These are phyloP conservation scores for Acanthis flammea DNA, from an alignment of 2,797 vertebrate species.

Conservation along the genomic window DNA sequence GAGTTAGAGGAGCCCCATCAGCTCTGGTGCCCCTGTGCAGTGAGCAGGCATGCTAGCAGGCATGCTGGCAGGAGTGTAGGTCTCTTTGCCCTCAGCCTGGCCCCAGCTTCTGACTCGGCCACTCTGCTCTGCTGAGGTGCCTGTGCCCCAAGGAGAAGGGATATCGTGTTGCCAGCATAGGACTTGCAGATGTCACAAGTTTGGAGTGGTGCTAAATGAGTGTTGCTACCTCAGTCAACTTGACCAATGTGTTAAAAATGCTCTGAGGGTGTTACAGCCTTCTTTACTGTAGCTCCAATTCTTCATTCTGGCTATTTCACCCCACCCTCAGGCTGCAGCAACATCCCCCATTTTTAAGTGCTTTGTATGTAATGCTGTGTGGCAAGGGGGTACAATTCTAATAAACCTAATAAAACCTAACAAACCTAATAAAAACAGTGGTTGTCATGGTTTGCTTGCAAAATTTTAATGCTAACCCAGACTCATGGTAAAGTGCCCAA, in stretches of 20 bases:
- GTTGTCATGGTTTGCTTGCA: conserved; percentile 21
- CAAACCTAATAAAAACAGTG: neutral
- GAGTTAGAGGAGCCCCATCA: neutral
- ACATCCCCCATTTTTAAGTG: neutral
- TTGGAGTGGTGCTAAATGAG: neutral
- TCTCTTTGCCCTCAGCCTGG: neutral
- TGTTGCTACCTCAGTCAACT: neutral
- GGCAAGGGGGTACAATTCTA: neutral
- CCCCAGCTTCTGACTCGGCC: neutral
- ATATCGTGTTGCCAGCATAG: accelerated
- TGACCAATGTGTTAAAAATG: neutral
- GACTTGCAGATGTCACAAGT: neutral
- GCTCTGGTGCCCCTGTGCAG: neutral
- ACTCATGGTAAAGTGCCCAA: neutral
- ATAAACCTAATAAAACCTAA: conserved; percentile 1
- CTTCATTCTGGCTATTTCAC: neutral
- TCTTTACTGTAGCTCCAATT: neutral
- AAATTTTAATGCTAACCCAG: conserved; percentile 31
- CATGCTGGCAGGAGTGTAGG: neutral
- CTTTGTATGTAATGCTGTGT: neutral
- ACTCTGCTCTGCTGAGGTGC: neutral
- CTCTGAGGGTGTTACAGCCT: neutral
- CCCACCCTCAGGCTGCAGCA: neutral
- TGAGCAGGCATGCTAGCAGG: neutral
- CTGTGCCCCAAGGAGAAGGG: accelerated